phyloP scores from a whole-genome alignment of 2,888 invertebrate genomes.

The Lysandra coridon region DNA sequence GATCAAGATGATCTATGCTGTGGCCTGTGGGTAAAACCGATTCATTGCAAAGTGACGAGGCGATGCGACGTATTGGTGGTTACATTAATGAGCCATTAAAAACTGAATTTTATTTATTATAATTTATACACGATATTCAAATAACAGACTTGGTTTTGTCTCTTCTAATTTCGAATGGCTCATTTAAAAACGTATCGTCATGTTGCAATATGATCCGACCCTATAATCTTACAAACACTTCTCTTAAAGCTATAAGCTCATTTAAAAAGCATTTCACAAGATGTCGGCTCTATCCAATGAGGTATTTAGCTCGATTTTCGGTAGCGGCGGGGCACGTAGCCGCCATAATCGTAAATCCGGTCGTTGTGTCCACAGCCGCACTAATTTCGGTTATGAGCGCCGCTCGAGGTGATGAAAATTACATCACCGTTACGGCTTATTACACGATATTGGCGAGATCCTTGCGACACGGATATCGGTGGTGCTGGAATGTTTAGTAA shows the following conservation, averaged over 20 bases:
- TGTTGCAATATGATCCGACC: no score
- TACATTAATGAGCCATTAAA: no score
- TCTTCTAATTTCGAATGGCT: no score
- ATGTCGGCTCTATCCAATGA: background rate
- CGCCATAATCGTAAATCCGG: conserved; percentile 13
- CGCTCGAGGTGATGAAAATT: conserved; percentile 18
- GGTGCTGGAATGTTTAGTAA: background rate
- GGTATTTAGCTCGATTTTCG: background rate
- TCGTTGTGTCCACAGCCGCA: conserved; percentile 14
- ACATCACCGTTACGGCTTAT: conserved; percentile 15
- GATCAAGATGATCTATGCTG: no score
- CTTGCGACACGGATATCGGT: background rate
- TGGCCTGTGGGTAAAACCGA: no score
- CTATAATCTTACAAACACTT: no score
- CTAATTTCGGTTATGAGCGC: conserved; percentile 15
- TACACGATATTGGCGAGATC: background rate
- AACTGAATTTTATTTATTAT: no score
- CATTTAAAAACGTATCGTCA: no score
- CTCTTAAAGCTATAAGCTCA: background rate
- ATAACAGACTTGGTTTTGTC: no score
- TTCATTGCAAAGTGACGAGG: no score
- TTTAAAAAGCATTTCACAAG: conserved; percentile 4
- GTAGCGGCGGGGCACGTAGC: background rate
- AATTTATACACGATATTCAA: no score
- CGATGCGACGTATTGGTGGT: no score